phyloP scores from a whole-genome alignment of 2,888 invertebrate genomes.

The Pedicia rivosa region DNA sequence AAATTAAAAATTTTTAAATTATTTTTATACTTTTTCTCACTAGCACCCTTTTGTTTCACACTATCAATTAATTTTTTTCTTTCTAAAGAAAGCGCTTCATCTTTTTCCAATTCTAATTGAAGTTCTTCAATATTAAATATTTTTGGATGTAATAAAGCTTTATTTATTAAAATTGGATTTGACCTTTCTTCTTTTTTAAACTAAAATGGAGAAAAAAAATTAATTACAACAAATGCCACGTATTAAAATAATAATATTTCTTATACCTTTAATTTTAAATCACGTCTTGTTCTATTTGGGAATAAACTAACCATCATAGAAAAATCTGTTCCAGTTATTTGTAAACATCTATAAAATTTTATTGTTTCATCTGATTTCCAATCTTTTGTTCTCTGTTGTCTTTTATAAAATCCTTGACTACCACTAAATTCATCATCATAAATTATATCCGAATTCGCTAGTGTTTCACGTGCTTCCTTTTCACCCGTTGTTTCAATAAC shows the following conservation, averaged over 20 bases:
- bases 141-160: slow-evolving; percentile 51
- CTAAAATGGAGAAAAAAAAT: slow-evolving; percentile 19
- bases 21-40: too few species aligned
- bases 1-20: too few species aligned
- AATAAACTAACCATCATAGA: slow-evolving; percentile 73
- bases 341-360: slow-evolving; percentile 82
- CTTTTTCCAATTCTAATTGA: slow-evolving; percentile 36
- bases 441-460: slow-evolving; percentile 48
- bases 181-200: slow-evolving; percentile 81
- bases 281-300: slow-evolving; percentile 58
- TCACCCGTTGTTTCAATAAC: slow-evolving; percentile 57
- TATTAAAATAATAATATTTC: neutral
- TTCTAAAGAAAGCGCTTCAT: too few species aligned
- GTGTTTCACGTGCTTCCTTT: slow-evolving; percentile 41
- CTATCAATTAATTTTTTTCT: too few species aligned
- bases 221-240: too few species aligned
- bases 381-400: slow-evolving; percentile 48
- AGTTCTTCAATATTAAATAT: slow-evolving; percentile 49
- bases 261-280: slow-evolving; percentile 64
- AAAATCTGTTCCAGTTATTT: slow-evolving; percentile 85
- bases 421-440: slow-evolving; percentile 41
- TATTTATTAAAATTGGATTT: slow-evolving; percentile 56
- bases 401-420: slow-evolving; percentile 43
- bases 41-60: too few species aligned
- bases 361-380: slow-evolving; percentile 69